These are phyloP conservation scores for Sarotherodon lohbergeri DNA, from an alignment of 2,113 vertebrate genomes.

Conservation along the genomic window DNA sequence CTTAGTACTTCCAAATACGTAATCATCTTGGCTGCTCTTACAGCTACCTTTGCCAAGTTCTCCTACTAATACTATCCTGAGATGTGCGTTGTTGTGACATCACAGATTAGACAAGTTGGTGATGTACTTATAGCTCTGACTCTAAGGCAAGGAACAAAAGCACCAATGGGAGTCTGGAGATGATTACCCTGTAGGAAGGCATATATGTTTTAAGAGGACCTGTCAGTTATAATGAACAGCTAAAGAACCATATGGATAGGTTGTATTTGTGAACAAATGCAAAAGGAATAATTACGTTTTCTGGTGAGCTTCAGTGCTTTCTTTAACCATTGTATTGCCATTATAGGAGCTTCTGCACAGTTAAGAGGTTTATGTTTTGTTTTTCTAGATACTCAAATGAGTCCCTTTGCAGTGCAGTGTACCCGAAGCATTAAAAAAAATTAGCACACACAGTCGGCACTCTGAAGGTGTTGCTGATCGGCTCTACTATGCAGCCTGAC, in stretches of 20 bases:
- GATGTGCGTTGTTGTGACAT: neutral
- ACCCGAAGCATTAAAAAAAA: neutral
- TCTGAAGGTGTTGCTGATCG: conserved; percentile 23
- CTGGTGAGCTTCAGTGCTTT: neutral
- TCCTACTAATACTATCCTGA: neutral
- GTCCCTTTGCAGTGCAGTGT: neutral
- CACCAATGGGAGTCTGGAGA: neutral
- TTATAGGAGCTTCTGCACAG: neutral
- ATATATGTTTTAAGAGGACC: neutral
- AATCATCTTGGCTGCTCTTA: neutral
- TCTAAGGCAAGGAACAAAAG: neutral
- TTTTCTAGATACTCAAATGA: neutral
- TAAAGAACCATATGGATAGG: neutral
- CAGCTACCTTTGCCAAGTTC: neutral
- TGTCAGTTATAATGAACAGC: neutral
- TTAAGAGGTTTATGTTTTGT: neutral
- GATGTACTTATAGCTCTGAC: neutral
- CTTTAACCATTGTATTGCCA: neutral
- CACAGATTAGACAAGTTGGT: conserved; percentile 1
- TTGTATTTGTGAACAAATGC: neutral
- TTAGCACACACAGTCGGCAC: neutral
- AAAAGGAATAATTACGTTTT: neutral
- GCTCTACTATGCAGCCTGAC: conserved; percentile 42
- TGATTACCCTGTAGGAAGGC: neutral
- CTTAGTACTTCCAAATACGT: neutral